These are phyloP conservation scores for Diploscapter pachys DNA, from an alignment of 1,140 invertebrate species.

Conservation along the genomic window DNA sequence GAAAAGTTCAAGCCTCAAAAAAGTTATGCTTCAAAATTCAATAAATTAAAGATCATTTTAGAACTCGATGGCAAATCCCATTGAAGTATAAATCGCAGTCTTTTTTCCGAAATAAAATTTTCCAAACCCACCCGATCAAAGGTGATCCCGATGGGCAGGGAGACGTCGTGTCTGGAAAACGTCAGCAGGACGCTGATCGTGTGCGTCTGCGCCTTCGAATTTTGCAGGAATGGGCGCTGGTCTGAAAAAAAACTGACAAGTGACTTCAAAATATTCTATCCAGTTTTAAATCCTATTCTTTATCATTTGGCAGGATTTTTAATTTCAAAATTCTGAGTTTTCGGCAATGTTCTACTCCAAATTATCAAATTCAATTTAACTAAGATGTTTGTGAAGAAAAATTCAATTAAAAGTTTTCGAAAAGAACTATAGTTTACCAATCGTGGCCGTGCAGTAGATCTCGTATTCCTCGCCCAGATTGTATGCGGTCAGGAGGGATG, in stretches of 20 bases:
- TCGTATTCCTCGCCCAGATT: conserved; percentile 30
- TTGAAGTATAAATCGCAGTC: not conserved
- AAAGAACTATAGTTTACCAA: conserved; percentile 26
- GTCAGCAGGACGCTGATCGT: conserved; percentile 41
- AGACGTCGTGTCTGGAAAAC: conserved; percentile 43
- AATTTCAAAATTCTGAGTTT: too few relatives aligned
- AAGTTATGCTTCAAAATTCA: not conserved
- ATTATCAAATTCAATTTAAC: too few relatives aligned
- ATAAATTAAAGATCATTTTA: conserved; percentile 20
- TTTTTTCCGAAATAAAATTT: conserved; percentile 34
- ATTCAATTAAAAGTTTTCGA: conserved; percentile 3
- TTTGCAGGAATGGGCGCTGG: conserved; percentile 42
- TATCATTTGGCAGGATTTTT: too few relatives aligned
- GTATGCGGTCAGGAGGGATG: not conserved
- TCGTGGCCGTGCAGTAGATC: conserved; percentile 38
- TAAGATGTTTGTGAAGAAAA: not conserved
- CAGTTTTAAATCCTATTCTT: too few relatives aligned
- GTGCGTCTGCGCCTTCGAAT: conserved; percentile 36
- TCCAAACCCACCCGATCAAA: conserved; percentile 42
- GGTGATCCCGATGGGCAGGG: conserved; percentile 42
- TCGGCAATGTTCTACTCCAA: not conserved
- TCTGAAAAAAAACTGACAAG: conserved; percentile 25
- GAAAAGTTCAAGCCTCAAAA: not conserved
- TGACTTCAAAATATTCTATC: too few relatives aligned
- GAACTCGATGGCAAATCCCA: too few relatives aligned